A percentile compares a stretch with the other conserved stretches of the same genome.
Conservation (phyloP, 1,140 invertebrate species). For the Riptortus pedestris region DNA sequence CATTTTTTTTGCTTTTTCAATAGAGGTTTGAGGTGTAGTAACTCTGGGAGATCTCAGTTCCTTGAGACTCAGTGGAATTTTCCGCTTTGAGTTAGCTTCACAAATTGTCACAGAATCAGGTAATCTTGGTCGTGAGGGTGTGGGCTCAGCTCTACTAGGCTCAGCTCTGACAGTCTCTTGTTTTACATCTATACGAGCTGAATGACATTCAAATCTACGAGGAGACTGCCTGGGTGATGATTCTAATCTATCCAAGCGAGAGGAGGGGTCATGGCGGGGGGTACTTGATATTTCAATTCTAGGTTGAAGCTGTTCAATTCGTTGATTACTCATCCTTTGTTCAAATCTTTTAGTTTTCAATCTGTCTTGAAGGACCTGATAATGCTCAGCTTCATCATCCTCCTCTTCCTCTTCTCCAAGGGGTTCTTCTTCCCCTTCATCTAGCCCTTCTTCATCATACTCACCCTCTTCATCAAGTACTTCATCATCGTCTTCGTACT, state of each 20-base stretch:
- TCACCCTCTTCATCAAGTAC: conserved; percentile 34
- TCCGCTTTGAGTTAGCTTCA: conserved; percentile 5
- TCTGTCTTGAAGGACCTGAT: neutral
- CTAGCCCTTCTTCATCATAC: conserved; percentile 29
- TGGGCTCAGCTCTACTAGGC: neutral
- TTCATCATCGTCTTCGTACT: conserved; percentile 28
- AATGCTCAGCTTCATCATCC: neutral
- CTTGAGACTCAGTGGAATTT: neutral
- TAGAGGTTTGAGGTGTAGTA: neutral
- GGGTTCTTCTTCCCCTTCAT: conserved; percentile 25
- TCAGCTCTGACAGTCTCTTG: neutral
- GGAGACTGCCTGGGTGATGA: neutral
- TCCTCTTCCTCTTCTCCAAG: conserved; percentile 26
- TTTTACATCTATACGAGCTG: neutral
- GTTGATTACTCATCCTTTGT: no score
- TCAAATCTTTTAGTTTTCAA: neutral
- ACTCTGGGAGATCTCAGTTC: neutral
- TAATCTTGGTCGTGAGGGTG: neutral
- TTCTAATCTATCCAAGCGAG: neutral
- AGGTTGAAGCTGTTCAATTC: neutral
- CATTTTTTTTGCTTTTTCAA: conserved; percentile 1
- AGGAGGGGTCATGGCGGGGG: neutral
- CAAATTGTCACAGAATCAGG: neutral
- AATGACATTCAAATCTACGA: neutral
- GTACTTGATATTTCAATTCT: neutral